These are phyloP conservation scores for Polypedilum pembai DNA, from an alignment of 1,140 invertebrate genomes.

Conservation along the genomic window DNA sequence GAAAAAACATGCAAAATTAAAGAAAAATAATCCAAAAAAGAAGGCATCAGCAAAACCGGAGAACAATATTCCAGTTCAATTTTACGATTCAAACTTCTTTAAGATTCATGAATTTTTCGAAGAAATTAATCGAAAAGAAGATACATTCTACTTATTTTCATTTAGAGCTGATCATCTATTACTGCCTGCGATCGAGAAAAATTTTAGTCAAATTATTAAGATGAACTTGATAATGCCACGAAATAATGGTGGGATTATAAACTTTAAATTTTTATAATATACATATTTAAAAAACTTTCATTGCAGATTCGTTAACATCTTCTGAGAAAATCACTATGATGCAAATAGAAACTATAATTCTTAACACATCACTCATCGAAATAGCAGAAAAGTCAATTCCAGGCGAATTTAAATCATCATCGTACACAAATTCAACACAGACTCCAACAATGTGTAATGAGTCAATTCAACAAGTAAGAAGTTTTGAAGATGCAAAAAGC, in stretches of 20 bases:
- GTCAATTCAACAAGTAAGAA: background rate
- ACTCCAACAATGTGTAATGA: background rate
- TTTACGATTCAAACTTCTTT: background rate
- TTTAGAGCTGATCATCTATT: constrained; percentile 2
- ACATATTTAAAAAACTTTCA: background rate
- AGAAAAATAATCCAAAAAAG: background rate
- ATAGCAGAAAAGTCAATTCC: constrained; percentile 20
- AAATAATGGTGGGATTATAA: background rate
- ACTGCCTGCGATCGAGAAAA: background rate
- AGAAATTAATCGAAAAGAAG: constrained; percentile 13
- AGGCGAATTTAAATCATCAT: background rate
- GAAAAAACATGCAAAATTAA: background rate
- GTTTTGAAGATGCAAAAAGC: background rate
- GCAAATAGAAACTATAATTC: constrained; percentile 8
- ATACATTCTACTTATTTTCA: constrained; percentile 14
- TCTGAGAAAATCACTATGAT: background rate
- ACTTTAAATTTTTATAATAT: background rate
- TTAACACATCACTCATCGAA: background rate
- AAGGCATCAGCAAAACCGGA: background rate
- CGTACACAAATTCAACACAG: background rate
- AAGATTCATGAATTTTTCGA: constrained; percentile 2
- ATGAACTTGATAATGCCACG: constrained; percentile 14
- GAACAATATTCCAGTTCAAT: background rate
- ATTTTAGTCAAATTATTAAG: constrained; percentile 13
- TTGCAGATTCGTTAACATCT: background rate